phyloP scores from a whole-genome alignment of 1,140 invertebrate genomes.

The Hermetia illucens region DNA sequence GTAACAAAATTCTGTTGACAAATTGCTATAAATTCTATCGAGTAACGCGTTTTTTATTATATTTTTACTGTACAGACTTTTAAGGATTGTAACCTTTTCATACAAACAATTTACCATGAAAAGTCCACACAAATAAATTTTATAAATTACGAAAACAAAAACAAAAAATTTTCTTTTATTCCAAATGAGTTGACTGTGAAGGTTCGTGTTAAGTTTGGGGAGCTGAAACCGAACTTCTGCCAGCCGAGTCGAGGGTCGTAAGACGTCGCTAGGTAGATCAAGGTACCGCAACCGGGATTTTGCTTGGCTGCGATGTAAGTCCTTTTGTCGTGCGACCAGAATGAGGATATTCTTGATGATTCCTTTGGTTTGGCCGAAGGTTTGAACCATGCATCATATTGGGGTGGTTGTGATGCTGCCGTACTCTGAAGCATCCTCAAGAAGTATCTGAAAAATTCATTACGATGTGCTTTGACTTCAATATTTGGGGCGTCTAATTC shows the following conservation, averaged over 20 bases:
- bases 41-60: too few species aligned
- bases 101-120: too few species aligned
- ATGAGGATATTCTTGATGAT: too few species aligned
- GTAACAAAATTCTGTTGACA: too few species aligned
- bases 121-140: too few species aligned
- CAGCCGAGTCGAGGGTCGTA: slow-evolving; percentile 28
- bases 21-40: too few species aligned
- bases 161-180: too few species aligned
- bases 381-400: slow-evolving; percentile 14
- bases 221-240: slow-evolving; percentile 14
- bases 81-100: too few species aligned
- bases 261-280: slow-evolving; percentile 35
- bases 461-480: slow-evolving; percentile 33
- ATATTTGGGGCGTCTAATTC: slow-evolving; percentile 23
- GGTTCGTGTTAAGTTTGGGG: too few species aligned
- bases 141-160: too few species aligned
- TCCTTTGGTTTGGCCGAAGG: slow-evolving; percentile 2
- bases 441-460: slow-evolving; percentile 34
- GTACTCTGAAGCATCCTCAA: slow-evolving; percentile 25
- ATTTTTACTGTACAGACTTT: too few species aligned
- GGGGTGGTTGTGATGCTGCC: slow-evolving; percentile 5
- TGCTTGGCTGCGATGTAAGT: slow-evolving; percentile 35
- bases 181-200: too few species aligned
- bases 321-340: slow-evolving; percentile 32
- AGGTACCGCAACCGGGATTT: slow-evolving; percentile 30